These are phyloP conservation scores for Pterostichus niger DNA, from an alignment of 2,888 invertebrate genomes.

Conservation along the genomic window DNA sequence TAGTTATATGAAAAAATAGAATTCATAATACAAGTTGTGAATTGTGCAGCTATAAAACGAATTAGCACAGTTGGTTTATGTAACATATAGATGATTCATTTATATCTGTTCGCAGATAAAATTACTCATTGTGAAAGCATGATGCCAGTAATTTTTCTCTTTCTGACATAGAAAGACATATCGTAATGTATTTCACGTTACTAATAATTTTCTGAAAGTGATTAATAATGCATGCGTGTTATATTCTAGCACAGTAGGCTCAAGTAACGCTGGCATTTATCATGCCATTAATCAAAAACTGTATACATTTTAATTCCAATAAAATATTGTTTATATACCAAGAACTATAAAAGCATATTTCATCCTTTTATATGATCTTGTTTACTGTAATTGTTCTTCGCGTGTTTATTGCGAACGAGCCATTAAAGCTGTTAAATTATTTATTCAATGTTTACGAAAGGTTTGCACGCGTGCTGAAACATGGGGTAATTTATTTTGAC, in stretches of 20 bases:
- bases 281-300: constrained; percentile 62
- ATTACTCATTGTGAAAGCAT: constrained; percentile 10
- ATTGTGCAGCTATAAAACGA: neutral
- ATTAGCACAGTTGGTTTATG: neutral
- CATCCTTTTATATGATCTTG: constrained; percentile 49
- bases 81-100: constrained; percentile 31
- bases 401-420: constrained; percentile 27
- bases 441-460: constrained; percentile 21
- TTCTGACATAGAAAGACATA: constrained; percentile 21
- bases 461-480: constrained; percentile 21
- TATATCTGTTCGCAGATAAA: constrained; percentile 13
- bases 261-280: constrained; percentile 49
- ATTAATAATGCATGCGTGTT: constrained; percentile 53
- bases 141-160: neutral
- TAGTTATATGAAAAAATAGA: neutral
- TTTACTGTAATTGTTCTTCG: constrained; percentile 48
- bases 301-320: constrained; percentile 63
- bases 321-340: constrained; percentile 56
- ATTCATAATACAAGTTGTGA: neutral
- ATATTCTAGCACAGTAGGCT: constrained; percentile 49
- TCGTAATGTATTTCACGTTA: constrained; percentile 15
- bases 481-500: constrained; percentile 19
- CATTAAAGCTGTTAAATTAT: constrained; percentile 24
- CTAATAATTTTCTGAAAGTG: constrained; percentile 57
- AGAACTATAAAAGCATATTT: constrained; percentile 47